These are phyloP conservation scores for Allobates femoralis DNA, from an alignment of 2,797 vertebrate species.

Conservation along the genomic window DNA sequence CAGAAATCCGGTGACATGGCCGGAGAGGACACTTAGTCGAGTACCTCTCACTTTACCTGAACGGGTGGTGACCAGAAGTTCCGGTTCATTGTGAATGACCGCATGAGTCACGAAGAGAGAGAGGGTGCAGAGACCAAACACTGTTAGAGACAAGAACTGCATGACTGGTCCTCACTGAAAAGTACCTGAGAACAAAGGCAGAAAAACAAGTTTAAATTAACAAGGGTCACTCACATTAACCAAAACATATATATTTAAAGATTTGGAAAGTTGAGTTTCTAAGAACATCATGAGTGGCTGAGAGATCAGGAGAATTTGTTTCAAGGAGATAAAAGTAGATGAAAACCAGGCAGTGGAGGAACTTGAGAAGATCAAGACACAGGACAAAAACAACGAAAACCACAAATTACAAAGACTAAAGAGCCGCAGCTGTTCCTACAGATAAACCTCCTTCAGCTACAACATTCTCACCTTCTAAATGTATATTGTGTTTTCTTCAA, in stretches of 20 bases:
- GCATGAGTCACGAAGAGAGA: slow-evolving; percentile 43
- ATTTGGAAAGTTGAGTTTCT: slow-evolving; percentile 13
- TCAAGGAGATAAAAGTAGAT: not conserved
- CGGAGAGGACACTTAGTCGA: slow-evolving; percentile 74
- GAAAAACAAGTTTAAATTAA: not conserved
- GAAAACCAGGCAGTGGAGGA: not conserved
- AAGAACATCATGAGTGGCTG: not conserved
- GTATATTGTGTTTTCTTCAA: not conserved
- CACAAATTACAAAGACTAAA: not conserved
- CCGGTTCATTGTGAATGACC: slow-evolving; percentile 72
- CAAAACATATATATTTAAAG: not conserved
- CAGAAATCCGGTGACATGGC: slow-evolving; percentile 83
- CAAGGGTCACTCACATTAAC: not conserved
- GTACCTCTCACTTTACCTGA: slow-evolving; percentile 79
- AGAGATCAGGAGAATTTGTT: not conserved
- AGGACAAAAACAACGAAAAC: not conserved
- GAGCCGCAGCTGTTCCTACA: not conserved
- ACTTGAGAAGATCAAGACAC: not conserved
- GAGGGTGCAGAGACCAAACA: slow-evolving; percentile 66
- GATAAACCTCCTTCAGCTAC: not conserved
- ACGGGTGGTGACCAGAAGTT: slow-evolving; percentile 79
- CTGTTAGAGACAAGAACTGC: slow-evolving; percentile 40
- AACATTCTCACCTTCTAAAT: not conserved
- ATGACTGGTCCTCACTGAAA: slow-evolving; percentile 41
- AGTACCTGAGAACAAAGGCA: slow-evolving; percentile 13